A percentile compares a stretch with the other conserved stretches of the same genome.
phyloP scores from a whole-genome alignment of 1,140 invertebrate genomes.

The Drosophila sproati region DNA sequence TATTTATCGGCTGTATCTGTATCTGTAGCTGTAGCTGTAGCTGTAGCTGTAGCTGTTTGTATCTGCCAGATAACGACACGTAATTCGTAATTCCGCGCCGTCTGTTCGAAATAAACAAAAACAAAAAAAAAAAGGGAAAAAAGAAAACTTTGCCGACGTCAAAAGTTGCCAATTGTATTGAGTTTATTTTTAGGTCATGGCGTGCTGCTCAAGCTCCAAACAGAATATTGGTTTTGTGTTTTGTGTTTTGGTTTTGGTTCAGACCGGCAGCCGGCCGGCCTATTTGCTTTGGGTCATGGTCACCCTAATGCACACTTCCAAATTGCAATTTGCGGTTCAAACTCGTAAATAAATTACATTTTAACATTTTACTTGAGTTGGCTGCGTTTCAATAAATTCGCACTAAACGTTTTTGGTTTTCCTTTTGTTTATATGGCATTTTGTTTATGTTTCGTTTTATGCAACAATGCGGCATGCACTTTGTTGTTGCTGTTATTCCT shows the following conservation, averaged over 20 bases:
- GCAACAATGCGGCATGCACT: constrained; percentile 67
- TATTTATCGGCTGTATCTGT: constrained; percentile 33
- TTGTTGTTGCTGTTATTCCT: constrained; percentile 24
- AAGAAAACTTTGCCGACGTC: constrained; percentile 65
- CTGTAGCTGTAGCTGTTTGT: constrained; percentile 29
- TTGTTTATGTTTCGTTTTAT: constrained; percentile 68
- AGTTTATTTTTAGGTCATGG: constrained; percentile 77
- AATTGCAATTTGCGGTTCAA: constrained; percentile 30
- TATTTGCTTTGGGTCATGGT: constrained; percentile 22
- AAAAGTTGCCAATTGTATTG: constrained; percentile 53
- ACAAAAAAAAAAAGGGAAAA: not conserved
- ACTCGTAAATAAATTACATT: constrained; percentile 21
- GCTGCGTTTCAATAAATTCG: constrained; percentile 44
- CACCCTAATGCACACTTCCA: constrained; percentile 26
- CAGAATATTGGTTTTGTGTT: constrained; percentile 35
- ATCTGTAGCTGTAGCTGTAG: constrained; percentile 22
- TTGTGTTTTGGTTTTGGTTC: constrained; percentile 25
- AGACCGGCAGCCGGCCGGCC: constrained; percentile 21
- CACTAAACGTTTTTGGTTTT: constrained; percentile 25
- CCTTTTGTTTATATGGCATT: constrained; percentile 60
- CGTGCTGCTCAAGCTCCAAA: constrained; percentile 50
- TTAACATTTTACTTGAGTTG: constrained; percentile 32
- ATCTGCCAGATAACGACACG: constrained; percentile 60
- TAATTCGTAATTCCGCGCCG: constrained; percentile 62
- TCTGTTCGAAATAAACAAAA: constrained; percentile 41